Conservation (phyloP, 2,797 vertebrate genomes). For the Orientallactaga sibirica region DNA sequence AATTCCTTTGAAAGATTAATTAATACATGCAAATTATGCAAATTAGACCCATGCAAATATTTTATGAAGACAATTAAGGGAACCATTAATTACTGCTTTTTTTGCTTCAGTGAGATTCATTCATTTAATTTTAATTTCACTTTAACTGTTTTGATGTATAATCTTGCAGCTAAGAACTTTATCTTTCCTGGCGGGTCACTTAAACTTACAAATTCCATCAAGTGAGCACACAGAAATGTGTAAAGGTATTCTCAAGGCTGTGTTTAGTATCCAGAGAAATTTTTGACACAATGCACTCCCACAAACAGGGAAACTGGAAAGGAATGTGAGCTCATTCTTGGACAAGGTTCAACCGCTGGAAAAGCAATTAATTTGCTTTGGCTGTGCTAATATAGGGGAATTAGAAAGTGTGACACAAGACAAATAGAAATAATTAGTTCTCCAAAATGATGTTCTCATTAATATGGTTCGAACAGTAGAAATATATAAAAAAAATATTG, state of each 20-base stretch:
- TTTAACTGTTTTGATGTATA: constrained; percentile 99
- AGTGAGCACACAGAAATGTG: constrained; percentile 92
- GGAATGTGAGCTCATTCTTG: constrained; percentile 97
- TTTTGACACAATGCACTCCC: constrained; percentile 93
- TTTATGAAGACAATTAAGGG: constrained; percentile 99
- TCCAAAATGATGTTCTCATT: constrained; percentile 99
- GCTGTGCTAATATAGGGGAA: constrained; percentile 99
- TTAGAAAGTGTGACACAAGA: constrained; percentile 99
- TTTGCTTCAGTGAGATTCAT: constrained; percentile 99
- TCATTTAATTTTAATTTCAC: constrained; percentile 99
- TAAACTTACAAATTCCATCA: constrained; percentile 97
- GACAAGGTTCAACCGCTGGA: constrained; percentile 99
- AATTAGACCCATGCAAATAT: constrained; percentile 99
- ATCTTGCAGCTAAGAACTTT: constrained; percentile 99
- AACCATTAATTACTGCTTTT: constrained; percentile 99
- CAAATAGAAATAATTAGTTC: constrained; percentile 99
- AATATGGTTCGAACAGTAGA: constrained; percentile 93
- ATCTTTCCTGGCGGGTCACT: constrained; percentile 97
- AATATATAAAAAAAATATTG: constrained; percentile 91
- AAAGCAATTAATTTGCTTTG: constrained; percentile 99
- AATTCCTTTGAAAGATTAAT: constrained; percentile 99
- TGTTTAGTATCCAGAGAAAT: constrained; percentile 93
- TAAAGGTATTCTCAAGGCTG: constrained; percentile 92
- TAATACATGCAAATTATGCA: constrained; percentile 99
- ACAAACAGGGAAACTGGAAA: constrained; percentile 95